phyloP scores from a whole-genome alignment of 2,888 invertebrate species.

The Diarsia dahlii region DNA sequence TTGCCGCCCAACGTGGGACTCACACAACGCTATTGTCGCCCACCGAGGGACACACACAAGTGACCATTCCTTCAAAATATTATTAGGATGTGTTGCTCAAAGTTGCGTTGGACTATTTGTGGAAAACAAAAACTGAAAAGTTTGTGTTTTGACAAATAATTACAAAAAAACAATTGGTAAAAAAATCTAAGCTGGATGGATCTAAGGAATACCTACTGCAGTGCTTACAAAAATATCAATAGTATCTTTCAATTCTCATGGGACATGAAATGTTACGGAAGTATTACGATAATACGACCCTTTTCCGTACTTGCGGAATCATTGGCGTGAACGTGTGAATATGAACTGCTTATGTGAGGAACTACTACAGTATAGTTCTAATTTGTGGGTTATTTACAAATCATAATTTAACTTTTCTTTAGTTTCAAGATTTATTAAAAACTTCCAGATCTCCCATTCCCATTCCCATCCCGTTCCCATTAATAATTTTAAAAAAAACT shows the following conservation, averaged over 20 bases:
- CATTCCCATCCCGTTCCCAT: too few relatives aligned
- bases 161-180: neutral
- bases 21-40: constrained; percentile 72
- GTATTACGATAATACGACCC: neutral
- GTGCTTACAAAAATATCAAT: neutral
- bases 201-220: neutral
- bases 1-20: constrained; percentile 73
- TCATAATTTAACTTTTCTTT: neutral
- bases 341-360: neutral
- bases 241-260: neutral
- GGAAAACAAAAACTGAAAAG: neutral
- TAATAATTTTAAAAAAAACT: too few relatives aligned
- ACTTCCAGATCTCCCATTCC: too few relatives aligned
- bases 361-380: too few relatives aligned
- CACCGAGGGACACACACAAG: constrained; percentile 69
- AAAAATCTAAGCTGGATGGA: neutral
- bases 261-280: neutral
- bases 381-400: neutral
- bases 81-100: constrained; percentile 66
- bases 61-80: constrained; percentile 76
- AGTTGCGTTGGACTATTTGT: constrained; percentile 34
- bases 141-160: neutral
- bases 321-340: neutral
- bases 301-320: neutral
- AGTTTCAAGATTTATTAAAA: neutral